Base-by-base conservation (phyloP, 1,140 invertebrate species). In the Drosophila leontia region DNA sequence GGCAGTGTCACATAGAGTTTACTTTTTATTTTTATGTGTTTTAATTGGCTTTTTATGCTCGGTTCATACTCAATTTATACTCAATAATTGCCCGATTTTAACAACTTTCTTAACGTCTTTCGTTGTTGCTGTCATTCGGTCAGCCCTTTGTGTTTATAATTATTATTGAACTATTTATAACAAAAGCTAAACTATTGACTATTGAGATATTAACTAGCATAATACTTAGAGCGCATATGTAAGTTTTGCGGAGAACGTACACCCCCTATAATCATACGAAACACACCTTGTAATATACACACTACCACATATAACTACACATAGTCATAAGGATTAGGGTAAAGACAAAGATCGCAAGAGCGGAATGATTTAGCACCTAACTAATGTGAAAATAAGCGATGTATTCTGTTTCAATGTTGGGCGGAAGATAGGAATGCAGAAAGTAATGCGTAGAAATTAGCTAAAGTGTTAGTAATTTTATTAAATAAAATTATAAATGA, bases 391-490 rank as follows among this genome's bases (percentile, higher is more conserved):
- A 82, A 56, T 55, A 59, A 78, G 44, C 35, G 61, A 71, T 69
- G 41, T 53, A 48, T 42, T 47, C 56, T 59, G 42, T 68, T 59
- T 57, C 63, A 26, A 34, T 34, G 32, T 39, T 37, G 57, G 39
- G 17, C 34, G 8, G 41, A 35, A 41, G 60, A 48, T 57, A 37
- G 48, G 37, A 51, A 26, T 70, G 57, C 53, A 77, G 63, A 78
- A 56, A 50, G 78, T 55, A 84, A 80, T 75, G 56, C 60, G 85
- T 90, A 90, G 85, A 70, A 85, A 75, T 76, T 90, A 90, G 85
- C 82, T 90, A 90, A 90, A 90, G 78, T 90, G 85, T 90, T 90
- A 90, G 85, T 88, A 90, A 90, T 90, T 90, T 90, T 90, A 85
- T 90, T 90, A 78, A 90, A 90, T 88, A 88, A 80, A 88, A 88